Conservation (phyloP, 2,113 vertebrate genomes). For the Apistogramma diplotaenia region DNA sequence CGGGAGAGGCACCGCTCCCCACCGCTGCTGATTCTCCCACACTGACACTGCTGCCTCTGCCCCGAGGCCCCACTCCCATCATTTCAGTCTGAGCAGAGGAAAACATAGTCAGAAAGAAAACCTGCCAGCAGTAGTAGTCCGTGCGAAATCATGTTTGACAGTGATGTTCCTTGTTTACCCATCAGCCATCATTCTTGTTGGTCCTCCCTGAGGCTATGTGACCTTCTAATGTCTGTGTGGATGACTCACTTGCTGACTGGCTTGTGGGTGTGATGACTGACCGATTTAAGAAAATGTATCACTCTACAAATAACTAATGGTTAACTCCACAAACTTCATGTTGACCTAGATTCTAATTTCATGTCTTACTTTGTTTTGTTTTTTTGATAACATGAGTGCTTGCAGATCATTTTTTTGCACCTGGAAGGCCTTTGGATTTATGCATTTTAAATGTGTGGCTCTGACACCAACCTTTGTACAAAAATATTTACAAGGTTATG, state of each 20-base stretch:
- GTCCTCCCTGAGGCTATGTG: conserved; percentile 5
- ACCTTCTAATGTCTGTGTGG: conserved; percentile 6
- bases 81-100: conserved; percentile 70
- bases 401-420: not conserved
- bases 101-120: conserved; percentile 1
- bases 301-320: conserved; percentile 15
- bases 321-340: not conserved
- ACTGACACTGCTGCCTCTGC: conserved; percentile 63
- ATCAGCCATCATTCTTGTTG: conserved; percentile 12
- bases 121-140: not conserved
- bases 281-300: not conserved
- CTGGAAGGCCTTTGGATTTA: not conserved
- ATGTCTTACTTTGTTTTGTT: not conserved
- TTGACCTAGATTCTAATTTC: not conserved
- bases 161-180: conserved; percentile 34
- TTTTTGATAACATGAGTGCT: not conserved
- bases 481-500: not conserved
- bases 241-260: conserved; percentile 27
- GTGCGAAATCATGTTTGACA: conserved; percentile 32
- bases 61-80: conserved; percentile 53
- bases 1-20: conserved; percentile 27
- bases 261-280: not conserved
- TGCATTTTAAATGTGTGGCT: not conserved
- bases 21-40: conserved; percentile 4
- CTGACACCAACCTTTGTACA: not conserved